phyloP scores from a whole-genome alignment of 2,888 invertebrate genomes.

The Eilema caniola region DNA sequence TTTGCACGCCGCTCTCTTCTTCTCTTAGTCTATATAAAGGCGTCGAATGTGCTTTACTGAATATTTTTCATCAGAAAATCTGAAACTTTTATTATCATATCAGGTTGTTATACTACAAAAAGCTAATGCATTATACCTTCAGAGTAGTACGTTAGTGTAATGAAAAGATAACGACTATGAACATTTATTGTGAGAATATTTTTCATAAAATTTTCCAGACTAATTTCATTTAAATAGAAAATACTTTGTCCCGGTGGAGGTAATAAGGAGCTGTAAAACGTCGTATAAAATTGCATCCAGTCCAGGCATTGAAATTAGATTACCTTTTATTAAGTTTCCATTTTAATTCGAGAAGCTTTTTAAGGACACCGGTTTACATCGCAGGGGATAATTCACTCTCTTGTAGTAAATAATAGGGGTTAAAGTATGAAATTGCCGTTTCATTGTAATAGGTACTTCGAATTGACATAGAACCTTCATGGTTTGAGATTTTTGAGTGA shows the following conservation, averaged over 20 bases:
- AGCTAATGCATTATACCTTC: background rate
- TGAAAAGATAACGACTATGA: background rate
- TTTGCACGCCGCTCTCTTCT: no score
- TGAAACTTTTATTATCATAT: no score
- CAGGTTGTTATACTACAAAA: no score
- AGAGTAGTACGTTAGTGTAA: background rate
- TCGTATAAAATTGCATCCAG: conserved; percentile 35
- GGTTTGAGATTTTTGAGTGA: no score
- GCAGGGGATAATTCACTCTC: background rate
- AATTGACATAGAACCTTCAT: no score
- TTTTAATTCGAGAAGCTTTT: conserved; percentile 16
- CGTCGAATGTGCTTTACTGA: no score
- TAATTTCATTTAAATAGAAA: conserved; percentile 10
- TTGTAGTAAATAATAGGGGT: background rate
- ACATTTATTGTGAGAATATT: background rate
- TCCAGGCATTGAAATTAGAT: conserved; percentile 13
- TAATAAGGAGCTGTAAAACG: conserved; percentile 19
- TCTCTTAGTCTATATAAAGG: no score
- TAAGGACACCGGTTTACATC: background rate
- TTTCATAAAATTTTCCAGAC: background rate
- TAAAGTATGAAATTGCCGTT: no score
- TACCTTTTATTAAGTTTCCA: conserved; percentile 7
- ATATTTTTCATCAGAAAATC: no score
- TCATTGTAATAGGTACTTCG: no score
- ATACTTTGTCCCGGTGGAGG: background rate